Conservation (phyloP, 2,888 invertebrate species). For the Odontothrips loti region DNA sequence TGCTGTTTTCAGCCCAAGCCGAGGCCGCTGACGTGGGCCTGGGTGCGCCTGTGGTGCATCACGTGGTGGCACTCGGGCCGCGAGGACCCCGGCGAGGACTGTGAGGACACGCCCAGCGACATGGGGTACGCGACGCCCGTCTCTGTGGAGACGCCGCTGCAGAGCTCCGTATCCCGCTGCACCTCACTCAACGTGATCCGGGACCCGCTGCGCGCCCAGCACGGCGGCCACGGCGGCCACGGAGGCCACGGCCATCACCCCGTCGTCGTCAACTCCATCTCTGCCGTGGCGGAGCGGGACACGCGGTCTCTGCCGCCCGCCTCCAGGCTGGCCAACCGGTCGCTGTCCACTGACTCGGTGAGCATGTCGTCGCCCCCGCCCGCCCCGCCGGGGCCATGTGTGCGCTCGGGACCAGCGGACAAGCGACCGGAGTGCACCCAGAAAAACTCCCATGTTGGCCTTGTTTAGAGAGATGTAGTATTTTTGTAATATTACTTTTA, state of each 20-base stretch:
- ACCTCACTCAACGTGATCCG: conserved; percentile 78
- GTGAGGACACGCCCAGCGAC: conserved; percentile 59
- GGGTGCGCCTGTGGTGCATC: conserved; percentile 71
- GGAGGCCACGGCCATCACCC: conserved; percentile 31
- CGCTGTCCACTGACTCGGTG: conserved; percentile 46
- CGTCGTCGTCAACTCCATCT: conserved; percentile 34
- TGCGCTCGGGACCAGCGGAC: no score
- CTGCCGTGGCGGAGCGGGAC: conserved; percentile 30
- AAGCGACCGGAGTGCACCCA: no score
- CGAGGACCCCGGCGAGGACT: conserved; percentile 73
- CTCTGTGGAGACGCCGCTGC: conserved; percentile 81
- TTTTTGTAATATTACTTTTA: no score
- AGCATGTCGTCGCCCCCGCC: background rate
- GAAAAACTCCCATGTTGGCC: no score
- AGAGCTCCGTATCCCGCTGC: conserved; percentile 80
- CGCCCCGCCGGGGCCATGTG: no score
- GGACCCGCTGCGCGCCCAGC: conserved; percentile 46
- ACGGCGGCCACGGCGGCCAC: no score
- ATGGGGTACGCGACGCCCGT: conserved; percentile 52
- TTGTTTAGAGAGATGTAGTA: no score
- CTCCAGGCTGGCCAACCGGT: conserved; percentile 44
- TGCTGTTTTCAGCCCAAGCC: conserved; percentile 43
- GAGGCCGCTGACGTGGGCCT: conserved; percentile 54
- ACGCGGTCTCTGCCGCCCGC: conserved; percentile 34
- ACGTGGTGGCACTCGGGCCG: conserved; percentile 89